phyloP scores from a whole-genome alignment of 2,113 vertebrate genomes.

The Pseudorectes ferrugineus region DNA sequence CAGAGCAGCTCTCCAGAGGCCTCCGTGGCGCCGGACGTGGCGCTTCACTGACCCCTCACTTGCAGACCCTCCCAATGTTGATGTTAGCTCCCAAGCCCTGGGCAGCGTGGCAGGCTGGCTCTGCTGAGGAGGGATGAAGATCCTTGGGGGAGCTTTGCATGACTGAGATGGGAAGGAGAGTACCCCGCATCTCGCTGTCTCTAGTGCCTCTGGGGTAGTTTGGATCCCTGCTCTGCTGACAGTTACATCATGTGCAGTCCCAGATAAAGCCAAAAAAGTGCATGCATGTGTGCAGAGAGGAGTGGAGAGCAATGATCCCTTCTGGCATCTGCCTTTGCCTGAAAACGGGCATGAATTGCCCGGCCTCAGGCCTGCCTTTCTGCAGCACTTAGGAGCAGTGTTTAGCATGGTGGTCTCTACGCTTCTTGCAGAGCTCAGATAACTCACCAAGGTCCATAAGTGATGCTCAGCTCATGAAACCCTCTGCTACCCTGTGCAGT shows the following conservation, averaged over 20 bases:
- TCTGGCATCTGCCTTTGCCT: neutral
- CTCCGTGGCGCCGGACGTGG: neutral
- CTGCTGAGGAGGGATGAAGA: neutral
- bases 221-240: neutral
- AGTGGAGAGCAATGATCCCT: neutral
- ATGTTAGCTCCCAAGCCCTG: neutral
- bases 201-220: neutral
- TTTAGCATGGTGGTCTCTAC: fast-evolving
- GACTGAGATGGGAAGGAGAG: neutral
- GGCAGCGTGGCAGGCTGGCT: fast-evolving
- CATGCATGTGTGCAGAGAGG: neutral
- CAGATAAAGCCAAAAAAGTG: neutral
- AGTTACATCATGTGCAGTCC: neutral
- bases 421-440: neutral
- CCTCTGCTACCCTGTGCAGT: neutral
- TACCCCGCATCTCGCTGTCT: fast-evolving
- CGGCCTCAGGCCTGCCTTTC: neutral
- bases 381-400: neutral
- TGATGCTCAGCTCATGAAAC: neutral
- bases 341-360: neutral
- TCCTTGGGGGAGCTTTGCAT: neutral
- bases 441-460: neutral
- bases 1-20: neutral
- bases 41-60: neutral
- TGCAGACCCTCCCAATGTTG: neutral